These are phyloP conservation scores for Chionodraco myersi DNA, from an alignment of 2,113 vertebrate species.

Conservation along the genomic window DNA sequence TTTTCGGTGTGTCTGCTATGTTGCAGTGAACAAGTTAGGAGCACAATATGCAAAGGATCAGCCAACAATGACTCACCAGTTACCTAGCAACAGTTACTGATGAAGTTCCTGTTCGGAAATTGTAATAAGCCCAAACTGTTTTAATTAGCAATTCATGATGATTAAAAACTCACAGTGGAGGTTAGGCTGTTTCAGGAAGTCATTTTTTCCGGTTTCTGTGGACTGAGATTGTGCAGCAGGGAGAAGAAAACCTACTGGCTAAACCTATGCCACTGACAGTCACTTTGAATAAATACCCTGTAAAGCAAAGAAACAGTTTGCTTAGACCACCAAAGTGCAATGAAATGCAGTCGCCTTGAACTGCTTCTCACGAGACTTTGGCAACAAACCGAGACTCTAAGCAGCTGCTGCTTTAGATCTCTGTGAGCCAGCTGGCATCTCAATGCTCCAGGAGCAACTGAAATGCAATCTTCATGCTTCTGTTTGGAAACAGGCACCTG, in stretches of 20 bases:
- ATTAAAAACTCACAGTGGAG: slow-evolving; percentile 5
- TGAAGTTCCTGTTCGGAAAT: slow-evolving; percentile 45
- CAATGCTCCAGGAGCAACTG: neutral
- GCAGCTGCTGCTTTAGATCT: slow-evolving; percentile 49
- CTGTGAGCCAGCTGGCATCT: slow-evolving; percentile 28
- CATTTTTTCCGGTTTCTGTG: neutral
- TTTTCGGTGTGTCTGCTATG: neutral
- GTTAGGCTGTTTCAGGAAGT: neutral
- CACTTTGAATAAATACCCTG: neutral
- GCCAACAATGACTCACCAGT: slow-evolving; percentile 58
- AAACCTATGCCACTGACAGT: too few species aligned
- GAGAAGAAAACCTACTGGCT: too few species aligned
- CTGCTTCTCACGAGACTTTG: slow-evolving; percentile 8
- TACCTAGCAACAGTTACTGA: slow-evolving; percentile 68
- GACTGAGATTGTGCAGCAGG: too few species aligned
- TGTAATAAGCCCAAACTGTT: slow-evolving; percentile 43
- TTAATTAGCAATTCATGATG: slow-evolving; percentile 24
- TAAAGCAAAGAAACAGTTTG: neutral
- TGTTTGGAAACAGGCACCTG: slow-evolving; percentile 11
- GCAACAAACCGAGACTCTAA: neutral
- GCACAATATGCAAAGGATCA: slow-evolving; percentile 37
- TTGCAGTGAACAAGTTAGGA: slow-evolving; percentile 13
- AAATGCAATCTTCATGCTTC: slow-evolving; percentile 19
- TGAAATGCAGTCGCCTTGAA: slow-evolving; percentile 19
- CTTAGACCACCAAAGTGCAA: neutral